Percentiles rank a stretch among this genome's conserved stretches.
phyloP scores from a whole-genome alignment of 2,797 vertebrate species.

The Benthosema pterotum region DNA sequence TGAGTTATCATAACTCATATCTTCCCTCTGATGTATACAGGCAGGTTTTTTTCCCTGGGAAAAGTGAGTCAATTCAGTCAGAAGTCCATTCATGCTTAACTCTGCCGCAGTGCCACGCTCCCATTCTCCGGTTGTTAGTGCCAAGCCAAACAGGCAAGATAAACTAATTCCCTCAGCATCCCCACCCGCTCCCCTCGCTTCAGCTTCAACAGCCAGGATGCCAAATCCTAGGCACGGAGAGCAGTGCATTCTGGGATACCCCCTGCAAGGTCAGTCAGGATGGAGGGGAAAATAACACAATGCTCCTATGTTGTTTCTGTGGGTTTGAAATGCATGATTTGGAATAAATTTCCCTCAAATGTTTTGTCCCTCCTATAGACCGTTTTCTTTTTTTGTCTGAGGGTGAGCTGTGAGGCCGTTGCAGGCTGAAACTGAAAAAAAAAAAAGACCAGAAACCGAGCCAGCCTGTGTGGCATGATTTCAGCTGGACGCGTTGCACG shows the following conservation, averaged over 20 bases:
- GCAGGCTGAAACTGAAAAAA: conserved; percentile 1
- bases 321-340: conserved; percentile 57
- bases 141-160: conserved; percentile 77
- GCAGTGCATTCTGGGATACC: conserved; percentile 67
- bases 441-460: background rate
- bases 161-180: conserved; percentile 57
- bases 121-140: conserved; percentile 42
- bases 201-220: conserved; percentile 39
- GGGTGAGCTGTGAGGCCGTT: conserved; percentile 4
- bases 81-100: conserved; percentile 60
- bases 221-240: conserved; percentile 29
- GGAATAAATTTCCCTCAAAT: conserved; percentile 44
- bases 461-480: conserved; percentile 7
- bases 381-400: conserved; percentile 15
- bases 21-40: conserved; percentile 51
- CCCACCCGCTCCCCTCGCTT: conserved; percentile 31
- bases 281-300: conserved; percentile 55
- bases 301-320: conserved; percentile 41
- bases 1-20: conserved; percentile 54
- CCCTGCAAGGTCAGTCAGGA: conserved; percentile 45
- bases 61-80: conserved; percentile 51
- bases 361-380: conserved; percentile 28
- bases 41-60: conserved; percentile 39
- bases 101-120: conserved; percentile 38
- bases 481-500: background rate